These are phyloP conservation scores for Nomada fucata DNA, from an alignment of 2,888 invertebrate species.

Conservation along the genomic window DNA sequence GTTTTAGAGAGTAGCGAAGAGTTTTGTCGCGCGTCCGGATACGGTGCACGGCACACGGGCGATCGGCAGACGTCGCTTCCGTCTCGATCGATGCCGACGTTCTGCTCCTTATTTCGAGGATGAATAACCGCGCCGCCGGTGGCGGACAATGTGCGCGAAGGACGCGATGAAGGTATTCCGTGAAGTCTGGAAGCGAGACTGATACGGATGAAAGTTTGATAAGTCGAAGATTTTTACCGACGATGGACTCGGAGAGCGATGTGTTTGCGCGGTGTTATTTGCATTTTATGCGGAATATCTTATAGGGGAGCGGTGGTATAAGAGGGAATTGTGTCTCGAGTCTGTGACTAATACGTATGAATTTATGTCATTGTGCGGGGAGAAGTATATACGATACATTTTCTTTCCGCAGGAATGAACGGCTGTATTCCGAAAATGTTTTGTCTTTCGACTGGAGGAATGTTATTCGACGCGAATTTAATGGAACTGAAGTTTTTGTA, in stretches of 20 bases:
- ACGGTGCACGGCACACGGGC: background rate
- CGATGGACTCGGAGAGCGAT: background rate
- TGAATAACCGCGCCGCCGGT: background rate
- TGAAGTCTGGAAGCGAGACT: background rate
- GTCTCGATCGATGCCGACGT: background rate
- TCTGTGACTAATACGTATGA: background rate
- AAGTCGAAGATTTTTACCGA: background rate
- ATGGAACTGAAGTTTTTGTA: no score
- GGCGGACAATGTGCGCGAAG: background rate
- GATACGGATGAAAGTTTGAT: background rate
- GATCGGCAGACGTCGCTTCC: background rate
- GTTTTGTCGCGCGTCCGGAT: conserved; percentile 20
- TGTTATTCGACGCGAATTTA: no score
- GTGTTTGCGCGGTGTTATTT: background rate
- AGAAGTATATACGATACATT: background rate
- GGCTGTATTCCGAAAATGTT: no score
- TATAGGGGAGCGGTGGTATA: background rate
- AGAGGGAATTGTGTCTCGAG: background rate
- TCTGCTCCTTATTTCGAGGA: background rate
- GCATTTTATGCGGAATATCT: background rate
- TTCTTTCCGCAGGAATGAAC: no score
- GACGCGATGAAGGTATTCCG: background rate
- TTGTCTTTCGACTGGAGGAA: no score
- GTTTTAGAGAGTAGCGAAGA: conserved; percentile 36
- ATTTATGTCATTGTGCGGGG: background rate